A percentile compares a stretch with the other conserved stretches of the same genome.
phyloP scores from a whole-genome alignment of 2,888 invertebrate genomes.

The Hemistola chrysoprasaria region DNA sequence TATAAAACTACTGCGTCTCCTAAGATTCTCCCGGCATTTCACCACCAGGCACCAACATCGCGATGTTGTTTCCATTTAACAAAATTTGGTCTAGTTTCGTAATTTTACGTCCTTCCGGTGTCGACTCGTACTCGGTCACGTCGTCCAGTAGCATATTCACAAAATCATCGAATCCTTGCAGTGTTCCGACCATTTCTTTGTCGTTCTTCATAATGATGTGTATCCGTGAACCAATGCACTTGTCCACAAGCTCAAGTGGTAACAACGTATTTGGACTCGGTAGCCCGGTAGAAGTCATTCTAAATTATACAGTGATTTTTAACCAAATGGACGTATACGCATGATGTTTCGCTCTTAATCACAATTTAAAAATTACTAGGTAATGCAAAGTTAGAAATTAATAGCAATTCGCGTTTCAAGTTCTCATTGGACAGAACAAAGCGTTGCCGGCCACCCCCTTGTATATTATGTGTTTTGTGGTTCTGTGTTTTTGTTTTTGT shows the following conservation, averaged over 20 bases:
- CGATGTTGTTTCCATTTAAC: slow-evolving; percentile 99
- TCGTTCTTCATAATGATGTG: slow-evolving; percentile 99
- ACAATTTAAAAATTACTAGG: too few species aligned
- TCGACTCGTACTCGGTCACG: slow-evolving; percentile 98
- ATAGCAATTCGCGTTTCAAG: too few species aligned
- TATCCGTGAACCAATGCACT: slow-evolving; percentile 99
- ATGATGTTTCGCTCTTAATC: too few species aligned
- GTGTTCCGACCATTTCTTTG: slow-evolving; percentile 99
- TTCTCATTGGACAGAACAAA: too few species aligned
- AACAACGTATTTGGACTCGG: slow-evolving; percentile 94
- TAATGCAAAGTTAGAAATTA: too few species aligned
- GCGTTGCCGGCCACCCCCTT: too few species aligned
- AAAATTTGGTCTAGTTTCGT: slow-evolving; percentile 99
- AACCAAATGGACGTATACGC: too few species aligned
- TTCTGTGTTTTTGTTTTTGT: too few species aligned
- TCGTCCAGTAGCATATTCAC: slow-evolving; percentile 99
- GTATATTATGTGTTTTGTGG: too few species aligned
- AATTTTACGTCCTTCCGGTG: slow-evolving; percentile 96
- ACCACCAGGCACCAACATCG: slow-evolving; percentile 88
- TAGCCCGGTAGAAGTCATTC: slow-evolving; percentile 82
- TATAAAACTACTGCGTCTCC: slow-evolving; percentile 51
- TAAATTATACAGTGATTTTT: too few species aligned
- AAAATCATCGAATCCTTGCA: slow-evolving; percentile 98
- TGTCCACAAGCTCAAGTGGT: slow-evolving; percentile 97
- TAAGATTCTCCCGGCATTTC: slow-evolving; percentile 76